A percentile compares a stretch with the other conserved stretches of the same genome.
Conservation (phyloP, 2,797 vertebrate genomes). For the Epinephelus awoara region DNA sequence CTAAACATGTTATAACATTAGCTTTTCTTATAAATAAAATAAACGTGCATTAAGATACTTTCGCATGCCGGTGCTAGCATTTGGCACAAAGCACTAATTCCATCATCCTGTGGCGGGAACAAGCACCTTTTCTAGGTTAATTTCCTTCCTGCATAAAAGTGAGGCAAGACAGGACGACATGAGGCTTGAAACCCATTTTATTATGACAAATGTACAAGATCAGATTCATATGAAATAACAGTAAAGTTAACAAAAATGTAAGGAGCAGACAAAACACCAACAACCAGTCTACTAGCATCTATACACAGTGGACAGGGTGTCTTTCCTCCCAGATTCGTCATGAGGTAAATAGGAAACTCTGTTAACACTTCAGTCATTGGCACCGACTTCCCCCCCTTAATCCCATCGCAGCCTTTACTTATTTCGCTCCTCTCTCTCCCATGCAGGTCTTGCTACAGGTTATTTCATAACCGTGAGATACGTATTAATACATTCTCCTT, state of each 20-base stretch:
- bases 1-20: too few relatives aligned
- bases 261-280: conserved; percentile 89
- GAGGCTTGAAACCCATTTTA: conserved; percentile 88
- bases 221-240: conserved; percentile 94
- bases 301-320: conserved; percentile 87
- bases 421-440: conserved; percentile 13
- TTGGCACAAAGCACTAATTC: too few relatives aligned
- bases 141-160: background rate
- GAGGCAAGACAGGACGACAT: background rate
- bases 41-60: too few relatives aligned
- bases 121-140: background rate
- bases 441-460: conserved; percentile 45
- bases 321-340: conserved; percentile 74
- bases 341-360: conserved; percentile 86
- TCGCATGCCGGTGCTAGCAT: too few relatives aligned
- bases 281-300: conserved; percentile 87
- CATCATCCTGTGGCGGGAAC: background rate
- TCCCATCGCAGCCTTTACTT: conserved; percentile 18
- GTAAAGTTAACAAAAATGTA: conserved; percentile 89
- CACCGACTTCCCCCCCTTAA: conserved; percentile 78
- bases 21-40: too few relatives aligned
- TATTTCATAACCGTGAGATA: conserved; percentile 61
- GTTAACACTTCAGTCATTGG: conserved; percentile 91
- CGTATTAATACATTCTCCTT: conserved; percentile 48
- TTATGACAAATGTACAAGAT: conserved; percentile 99